Evolutionary conservation across 2,888 invertebrate species (phyloP).

Genomic region (Drosophila falleni): DNA sequence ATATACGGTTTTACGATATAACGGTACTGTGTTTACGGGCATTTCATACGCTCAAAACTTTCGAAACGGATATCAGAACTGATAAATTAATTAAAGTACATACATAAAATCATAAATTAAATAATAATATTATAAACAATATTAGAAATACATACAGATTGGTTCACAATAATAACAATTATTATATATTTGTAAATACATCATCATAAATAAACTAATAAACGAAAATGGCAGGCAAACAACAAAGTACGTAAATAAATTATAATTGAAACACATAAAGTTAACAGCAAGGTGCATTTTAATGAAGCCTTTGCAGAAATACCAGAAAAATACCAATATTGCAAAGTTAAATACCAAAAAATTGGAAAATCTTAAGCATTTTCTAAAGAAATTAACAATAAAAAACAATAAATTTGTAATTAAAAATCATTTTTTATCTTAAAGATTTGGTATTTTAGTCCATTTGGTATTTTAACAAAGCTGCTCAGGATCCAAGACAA

Average conservation of each 20-base stretch:
- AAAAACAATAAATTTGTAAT: no score
- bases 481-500: conserved; percentile 18
- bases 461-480: neutral
- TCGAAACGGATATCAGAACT: conserved; percentile 1
- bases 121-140: conserved; percentile 19
- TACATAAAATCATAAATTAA: conserved; percentile 22
- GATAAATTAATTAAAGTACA: conserved; percentile 23
- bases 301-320: conserved; percentile 26
- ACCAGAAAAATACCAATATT: conserved; percentile 1
- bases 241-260: conserved; percentile 25
- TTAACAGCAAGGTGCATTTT: neutral
- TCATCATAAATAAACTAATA: conserved; percentile 20
- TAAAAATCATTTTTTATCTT: neutral
- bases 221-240: conserved; percentile 31
- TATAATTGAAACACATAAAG: conserved; percentile 25
- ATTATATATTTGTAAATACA: conserved; percentile 2
- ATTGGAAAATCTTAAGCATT: neutral
- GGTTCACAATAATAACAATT: conserved; percentile 19
- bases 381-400: neutral
- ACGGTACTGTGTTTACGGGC: conserved; percentile 9
- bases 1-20: conserved; percentile 29
- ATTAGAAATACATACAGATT: conserved; percentile 14
- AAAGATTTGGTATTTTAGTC: neutral
- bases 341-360: neutral
- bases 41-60: conserved; percentile 8